phyloP scores from a whole-genome alignment of 2,113 vertebrate genomes.

The Nyctibius bracteatus region DNA sequence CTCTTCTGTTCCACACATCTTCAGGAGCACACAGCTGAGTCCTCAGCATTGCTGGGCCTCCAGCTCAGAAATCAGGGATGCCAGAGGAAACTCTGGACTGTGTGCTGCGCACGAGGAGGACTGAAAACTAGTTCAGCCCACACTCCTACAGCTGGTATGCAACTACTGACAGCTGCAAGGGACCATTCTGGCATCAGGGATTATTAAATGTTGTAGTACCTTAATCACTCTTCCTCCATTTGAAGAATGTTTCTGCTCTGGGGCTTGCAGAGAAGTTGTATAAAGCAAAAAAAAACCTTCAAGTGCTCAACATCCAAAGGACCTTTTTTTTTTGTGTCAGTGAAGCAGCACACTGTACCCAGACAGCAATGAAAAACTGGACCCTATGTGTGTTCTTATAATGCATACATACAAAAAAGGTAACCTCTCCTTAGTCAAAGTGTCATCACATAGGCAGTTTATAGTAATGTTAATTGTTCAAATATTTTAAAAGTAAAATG shows the following conservation, averaged over 20 bases:
- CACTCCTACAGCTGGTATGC: background rate
- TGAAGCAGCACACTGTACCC: background rate
- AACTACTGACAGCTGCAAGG: background rate
- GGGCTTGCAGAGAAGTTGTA: background rate
- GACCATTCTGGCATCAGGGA: background rate
- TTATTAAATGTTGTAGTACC: background rate
- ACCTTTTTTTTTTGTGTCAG: background rate
- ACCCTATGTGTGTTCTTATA: background rate
- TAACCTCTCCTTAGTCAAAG: background rate
- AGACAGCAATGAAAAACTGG: background rate
- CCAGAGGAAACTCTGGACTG: background rate
- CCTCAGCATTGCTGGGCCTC: background rate
- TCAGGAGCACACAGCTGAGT: background rate
- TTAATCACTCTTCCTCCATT: background rate
- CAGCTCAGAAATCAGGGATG: accelerated
- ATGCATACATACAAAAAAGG: background rate
- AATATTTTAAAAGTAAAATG: background rate
- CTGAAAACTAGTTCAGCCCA: background rate
- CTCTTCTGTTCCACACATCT: background rate
- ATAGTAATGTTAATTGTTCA: background rate
- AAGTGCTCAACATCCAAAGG: background rate
- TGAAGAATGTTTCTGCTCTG: background rate
- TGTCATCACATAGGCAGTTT: background rate
- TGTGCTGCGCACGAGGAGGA: background rate
- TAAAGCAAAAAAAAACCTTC: background rate